These are phyloP conservation scores for Nemoura dubitans DNA, from an alignment of 2,888 invertebrate genomes.

Conservation along the genomic window DNA sequence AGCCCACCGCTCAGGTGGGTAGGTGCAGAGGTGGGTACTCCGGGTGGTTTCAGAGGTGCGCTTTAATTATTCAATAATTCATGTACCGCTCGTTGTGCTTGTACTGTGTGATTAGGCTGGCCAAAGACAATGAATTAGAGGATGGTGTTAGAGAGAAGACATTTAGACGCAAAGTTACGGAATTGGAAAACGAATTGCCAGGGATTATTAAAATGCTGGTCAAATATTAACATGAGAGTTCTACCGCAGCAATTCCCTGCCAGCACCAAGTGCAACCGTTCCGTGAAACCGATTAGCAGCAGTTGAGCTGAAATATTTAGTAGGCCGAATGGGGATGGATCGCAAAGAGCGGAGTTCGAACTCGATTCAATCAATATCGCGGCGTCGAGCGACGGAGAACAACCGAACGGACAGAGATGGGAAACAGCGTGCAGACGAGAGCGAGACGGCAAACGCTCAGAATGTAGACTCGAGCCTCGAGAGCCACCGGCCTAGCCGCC, in stretches of 20 bases:
- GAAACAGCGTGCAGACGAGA: neutral
- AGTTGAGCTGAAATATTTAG: conserved; percentile 2
- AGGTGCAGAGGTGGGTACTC: too few species aligned
- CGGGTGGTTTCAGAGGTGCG: neutral
- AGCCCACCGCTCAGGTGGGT: too few species aligned
- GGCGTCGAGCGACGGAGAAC: neutral
- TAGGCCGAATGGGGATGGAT: neutral
- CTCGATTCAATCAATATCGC: neutral
- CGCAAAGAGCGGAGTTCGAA: neutral
- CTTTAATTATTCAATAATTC: neutral
- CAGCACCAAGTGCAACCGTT: neutral
- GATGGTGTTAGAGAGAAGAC: neutral
- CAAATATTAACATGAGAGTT: neutral
- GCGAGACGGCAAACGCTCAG: neutral
- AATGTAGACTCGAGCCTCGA: neutral
- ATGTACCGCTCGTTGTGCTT: neutral
- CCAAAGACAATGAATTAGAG: neutral
- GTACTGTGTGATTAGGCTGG: neutral
- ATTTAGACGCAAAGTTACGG: neutral
- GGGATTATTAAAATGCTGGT: neutral
- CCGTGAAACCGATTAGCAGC: neutral
- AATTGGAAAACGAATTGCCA: neutral
- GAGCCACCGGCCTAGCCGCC: neutral
- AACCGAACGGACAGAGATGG: neutral
- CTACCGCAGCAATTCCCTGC: neutral